A percentile compares a stretch with the other conserved stretches of the same genome.
Conservation (phyloP, 2,113 vertebrate genomes). For the Heptranchias perlo region DNA sequence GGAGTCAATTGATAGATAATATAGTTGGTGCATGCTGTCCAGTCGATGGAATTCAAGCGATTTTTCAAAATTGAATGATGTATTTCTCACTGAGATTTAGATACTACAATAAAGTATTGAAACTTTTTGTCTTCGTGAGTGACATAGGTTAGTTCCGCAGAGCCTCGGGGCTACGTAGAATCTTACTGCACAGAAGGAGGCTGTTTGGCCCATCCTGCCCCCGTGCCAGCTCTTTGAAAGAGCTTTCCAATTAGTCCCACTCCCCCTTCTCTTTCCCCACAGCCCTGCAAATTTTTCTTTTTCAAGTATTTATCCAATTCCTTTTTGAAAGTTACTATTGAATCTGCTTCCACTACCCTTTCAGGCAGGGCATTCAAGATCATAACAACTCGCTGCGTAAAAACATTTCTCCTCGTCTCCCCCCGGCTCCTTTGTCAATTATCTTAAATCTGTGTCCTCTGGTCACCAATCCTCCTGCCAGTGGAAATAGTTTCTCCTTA, state of each 20-base stretch:
- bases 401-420: background rate
- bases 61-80: background rate
- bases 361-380: background rate
- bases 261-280: background rate
- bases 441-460: background rate
- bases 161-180: background rate
- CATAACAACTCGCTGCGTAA: background rate
- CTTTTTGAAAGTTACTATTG: background rate
- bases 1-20: background rate
- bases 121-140: background rate
- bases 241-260: background rate
- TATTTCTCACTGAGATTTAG: background rate
- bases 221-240: background rate
- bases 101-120: background rate
- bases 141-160: background rate
- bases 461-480: no score
- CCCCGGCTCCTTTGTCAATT: background rate
- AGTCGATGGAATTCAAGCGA: background rate
- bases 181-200: background rate
- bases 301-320: background rate
- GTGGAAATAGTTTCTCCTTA: no score
- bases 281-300: background rate
- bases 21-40: background rate
- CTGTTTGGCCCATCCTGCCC: background rate
- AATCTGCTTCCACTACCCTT: background rate